phyloP scores from a whole-genome alignment of 1,140 invertebrate species.

The Drosophila guanche region DNA sequence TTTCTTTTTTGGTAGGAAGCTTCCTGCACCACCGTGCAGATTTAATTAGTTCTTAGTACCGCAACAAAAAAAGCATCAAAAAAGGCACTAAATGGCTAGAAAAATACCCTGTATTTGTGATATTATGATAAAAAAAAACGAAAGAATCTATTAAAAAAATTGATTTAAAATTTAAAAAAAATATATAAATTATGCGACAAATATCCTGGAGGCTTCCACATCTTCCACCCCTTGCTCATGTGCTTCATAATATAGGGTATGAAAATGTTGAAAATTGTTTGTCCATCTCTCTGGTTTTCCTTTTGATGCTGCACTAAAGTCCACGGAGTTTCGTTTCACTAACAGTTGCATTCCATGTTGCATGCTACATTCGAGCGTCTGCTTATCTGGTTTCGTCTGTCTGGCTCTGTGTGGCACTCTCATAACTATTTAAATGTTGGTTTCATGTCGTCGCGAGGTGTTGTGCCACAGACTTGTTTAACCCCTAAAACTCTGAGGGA shows the following conservation, averaged over 20 bases:
- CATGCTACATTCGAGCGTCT: conserved; percentile 32
- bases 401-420: conserved; percentile 18
- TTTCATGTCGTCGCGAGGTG: conserved; percentile 18
- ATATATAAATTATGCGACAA: too few relatives aligned
- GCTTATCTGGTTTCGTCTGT: conserved; percentile 14
- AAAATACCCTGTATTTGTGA: too few relatives aligned
- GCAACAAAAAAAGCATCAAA: conserved; percentile 36
- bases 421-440: conserved; percentile 42
- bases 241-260: conserved; percentile 34
- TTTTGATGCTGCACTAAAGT: conserved; percentile 2
- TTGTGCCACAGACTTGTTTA: conserved; percentile 13
- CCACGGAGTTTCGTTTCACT: conserved; percentile 4
- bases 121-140: background rate
- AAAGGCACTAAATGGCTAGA: background rate
- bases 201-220: too few relatives aligned
- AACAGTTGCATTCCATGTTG: conserved; percentile 63
- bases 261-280: conserved; percentile 52
- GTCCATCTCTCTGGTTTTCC: background rate
- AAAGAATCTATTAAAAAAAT: conserved; percentile 2
- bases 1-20: background rate
- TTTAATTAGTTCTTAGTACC: conserved; percentile 80
- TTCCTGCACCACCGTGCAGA: conserved; percentile 42
- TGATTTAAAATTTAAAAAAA: conserved; percentile 7
- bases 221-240: too few relatives aligned
- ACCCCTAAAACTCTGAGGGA: background rate